Evolutionary conservation across 1,140 invertebrate species (phyloP).

Genomic region (Atta texana): DNA sequence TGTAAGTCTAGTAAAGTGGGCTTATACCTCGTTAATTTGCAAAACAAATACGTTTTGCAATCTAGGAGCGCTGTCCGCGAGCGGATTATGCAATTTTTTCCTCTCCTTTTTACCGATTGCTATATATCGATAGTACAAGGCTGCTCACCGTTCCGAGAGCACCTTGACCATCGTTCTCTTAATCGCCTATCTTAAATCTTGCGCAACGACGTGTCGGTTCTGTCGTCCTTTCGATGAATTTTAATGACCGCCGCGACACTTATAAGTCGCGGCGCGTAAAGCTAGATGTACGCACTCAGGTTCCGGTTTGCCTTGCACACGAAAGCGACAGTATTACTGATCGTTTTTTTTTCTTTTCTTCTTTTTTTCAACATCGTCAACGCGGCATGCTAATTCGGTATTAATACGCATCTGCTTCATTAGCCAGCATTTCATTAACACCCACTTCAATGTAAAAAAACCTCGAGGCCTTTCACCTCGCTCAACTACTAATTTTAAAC

Average conservation of each 20-base stretch:
- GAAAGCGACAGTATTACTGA: constrained; percentile 28
- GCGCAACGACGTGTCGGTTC: constrained; percentile 57
- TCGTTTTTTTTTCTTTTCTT: not conserved
- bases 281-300: constrained; percentile 38
- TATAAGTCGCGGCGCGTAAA: constrained; percentile 50
- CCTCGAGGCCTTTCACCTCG: constrained; percentile 16
- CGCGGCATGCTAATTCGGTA: constrained; percentile 38
- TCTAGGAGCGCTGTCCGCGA: constrained; percentile 31
- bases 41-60: constrained; percentile 50
- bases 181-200: constrained; percentile 62
- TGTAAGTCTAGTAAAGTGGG: not conserved
- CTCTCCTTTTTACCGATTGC: not conserved
- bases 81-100: constrained; percentile 45
- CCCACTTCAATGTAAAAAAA: constrained; percentile 11
- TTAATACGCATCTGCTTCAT: constrained; percentile 53
- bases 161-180: constrained; percentile 49
- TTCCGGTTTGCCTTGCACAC: constrained; percentile 44
- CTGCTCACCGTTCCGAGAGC: not conserved
- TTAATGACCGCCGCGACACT: constrained; percentile 51
- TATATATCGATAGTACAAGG: constrained; percentile 53
- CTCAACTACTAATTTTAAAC: constrained; percentile 4
- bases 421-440: constrained; percentile 27
- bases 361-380: constrained; percentile 1
- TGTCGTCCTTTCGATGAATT: constrained; percentile 55
- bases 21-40: constrained; percentile 38